These are phyloP conservation scores for Hemibagrus wyckioides DNA, from an alignment of 2,113 vertebrate species.

Conservation along the genomic window DNA sequence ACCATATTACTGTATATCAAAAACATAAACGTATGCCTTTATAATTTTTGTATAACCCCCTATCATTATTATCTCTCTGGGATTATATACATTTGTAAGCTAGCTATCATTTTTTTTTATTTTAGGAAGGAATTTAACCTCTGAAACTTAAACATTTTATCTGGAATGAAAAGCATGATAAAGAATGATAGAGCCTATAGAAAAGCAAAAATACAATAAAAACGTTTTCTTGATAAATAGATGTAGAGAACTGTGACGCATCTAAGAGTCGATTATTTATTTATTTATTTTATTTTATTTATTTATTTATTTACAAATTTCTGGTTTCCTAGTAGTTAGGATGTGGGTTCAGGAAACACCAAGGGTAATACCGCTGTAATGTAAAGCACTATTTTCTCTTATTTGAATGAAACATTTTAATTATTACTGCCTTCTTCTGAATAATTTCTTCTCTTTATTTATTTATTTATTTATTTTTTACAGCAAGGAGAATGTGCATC, in stretches of 20 bases:
- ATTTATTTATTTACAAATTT: too few species aligned
- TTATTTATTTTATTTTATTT: too few species aligned
- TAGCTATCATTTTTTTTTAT: background rate
- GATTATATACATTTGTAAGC: background rate
- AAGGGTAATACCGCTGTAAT: background rate
- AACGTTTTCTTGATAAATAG: background rate
- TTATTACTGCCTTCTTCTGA: too few species aligned
- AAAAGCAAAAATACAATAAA: background rate
- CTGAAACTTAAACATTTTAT: too few species aligned
- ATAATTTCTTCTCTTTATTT: too few species aligned
- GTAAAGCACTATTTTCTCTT: background rate
- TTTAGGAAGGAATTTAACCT: background rate
- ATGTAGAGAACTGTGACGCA: too few species aligned
- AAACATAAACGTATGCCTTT: background rate
- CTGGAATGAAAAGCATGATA: background rate
- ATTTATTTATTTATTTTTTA: too few species aligned
- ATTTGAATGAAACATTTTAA: too few species aligned
- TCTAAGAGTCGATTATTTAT: too few species aligned
- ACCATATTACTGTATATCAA: too few species aligned
- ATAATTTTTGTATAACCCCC: background rate
- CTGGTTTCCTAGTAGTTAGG: background rate
- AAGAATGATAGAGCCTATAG: too few species aligned
- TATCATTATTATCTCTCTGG: background rate
- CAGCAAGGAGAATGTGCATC: constrained; percentile 96
- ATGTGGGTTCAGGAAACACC: background rate